Conservation (phyloP, 1,140 invertebrate genomes). For the Saxidomus purpurata region DNA sequence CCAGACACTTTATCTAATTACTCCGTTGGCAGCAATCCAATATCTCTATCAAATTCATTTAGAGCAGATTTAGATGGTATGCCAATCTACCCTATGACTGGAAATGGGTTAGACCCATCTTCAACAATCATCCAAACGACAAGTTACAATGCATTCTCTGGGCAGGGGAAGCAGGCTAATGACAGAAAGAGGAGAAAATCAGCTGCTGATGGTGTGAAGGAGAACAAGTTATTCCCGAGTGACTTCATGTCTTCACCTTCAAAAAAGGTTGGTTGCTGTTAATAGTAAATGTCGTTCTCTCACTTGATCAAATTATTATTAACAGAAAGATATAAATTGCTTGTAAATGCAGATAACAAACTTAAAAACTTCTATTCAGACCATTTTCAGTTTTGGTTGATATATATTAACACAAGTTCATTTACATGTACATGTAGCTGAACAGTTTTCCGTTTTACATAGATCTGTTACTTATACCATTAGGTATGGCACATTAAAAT, state of each 20-base stretch:
- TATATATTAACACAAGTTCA: no score
- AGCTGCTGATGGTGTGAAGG: conserved; percentile 17
- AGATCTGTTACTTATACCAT: not conserved
- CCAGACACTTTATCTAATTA: conserved; percentile 62
- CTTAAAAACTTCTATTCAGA: no score
- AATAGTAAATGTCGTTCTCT: no score
- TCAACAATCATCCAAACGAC: conserved; percentile 71
- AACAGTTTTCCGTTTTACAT: not conserved
- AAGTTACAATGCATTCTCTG: conserved; percentile 72
- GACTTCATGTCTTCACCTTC: not conserved
- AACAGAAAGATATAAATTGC: no score
- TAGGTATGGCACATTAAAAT: not conserved
- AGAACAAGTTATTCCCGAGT: not conserved
- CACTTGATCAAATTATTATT: no score
- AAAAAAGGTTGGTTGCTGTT: conserved; percentile 25
- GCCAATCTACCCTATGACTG: conserved; percentile 65
- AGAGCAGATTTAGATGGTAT: conserved; percentile 40
- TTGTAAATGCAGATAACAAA: no score
- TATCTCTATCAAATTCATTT: not conserved
- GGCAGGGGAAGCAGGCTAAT: conserved; percentile 7
- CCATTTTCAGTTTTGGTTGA: no score
- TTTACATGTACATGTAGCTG: no score
- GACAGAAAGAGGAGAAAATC: conserved; percentile 41
- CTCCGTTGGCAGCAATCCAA: conserved; percentile 33
- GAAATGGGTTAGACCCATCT: conserved; percentile 51